Evolutionary conservation across 2,888 invertebrate species (phyloP).

Genomic region (Hybos culiciformis): DNA sequence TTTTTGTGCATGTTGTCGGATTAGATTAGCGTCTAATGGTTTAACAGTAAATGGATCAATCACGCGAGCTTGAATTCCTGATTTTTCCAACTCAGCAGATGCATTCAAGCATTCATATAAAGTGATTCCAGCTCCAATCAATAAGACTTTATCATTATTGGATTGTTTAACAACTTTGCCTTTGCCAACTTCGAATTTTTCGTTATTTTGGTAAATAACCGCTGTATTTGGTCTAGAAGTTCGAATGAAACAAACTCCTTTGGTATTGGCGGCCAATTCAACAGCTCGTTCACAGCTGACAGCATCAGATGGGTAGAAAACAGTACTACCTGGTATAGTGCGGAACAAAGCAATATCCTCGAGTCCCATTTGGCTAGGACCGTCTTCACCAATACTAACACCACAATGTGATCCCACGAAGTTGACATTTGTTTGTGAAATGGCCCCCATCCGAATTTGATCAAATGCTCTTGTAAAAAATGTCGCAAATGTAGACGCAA

Average conservation of each 20-base stretch:
- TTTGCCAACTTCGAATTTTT: conserved; percentile 64
- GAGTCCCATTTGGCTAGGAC: conserved; percentile 99
- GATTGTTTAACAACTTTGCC: conserved; percentile 67
- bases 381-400: conserved; percentile 96
- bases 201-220: conserved; percentile 74
- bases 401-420: conserved; percentile 96
- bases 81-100: conserved; percentile 54
- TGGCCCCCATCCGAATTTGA: conserved; percentile 99
- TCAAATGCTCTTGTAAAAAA: conserved; percentile 96
- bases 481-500: conserved; percentile 94
- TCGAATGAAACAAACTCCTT: conserved; percentile 90
- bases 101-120: conserved; percentile 81
- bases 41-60: conserved; percentile 95
- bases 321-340: conserved; percentile 65
- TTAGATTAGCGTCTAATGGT: conserved; percentile 71
- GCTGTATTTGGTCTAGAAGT: conserved; percentile 85
- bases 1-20: conserved; percentile 62
- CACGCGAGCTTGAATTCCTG: conserved; percentile 64
- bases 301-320: conserved; percentile 81
- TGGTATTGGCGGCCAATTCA: conserved; percentile 89
- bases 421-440: conserved; percentile 95
- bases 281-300: conserved; percentile 89
- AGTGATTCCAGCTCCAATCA: conserved; percentile 91
- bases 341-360: conserved; percentile 96
- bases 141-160: conserved; percentile 61